A percentile compares a stretch with the other conserved stretches of the same genome.
These are phyloP conservation scores for Ochlodes sylvanus DNA, from an alignment of 2,888 invertebrate species.

Conservation along the genomic window DNA sequence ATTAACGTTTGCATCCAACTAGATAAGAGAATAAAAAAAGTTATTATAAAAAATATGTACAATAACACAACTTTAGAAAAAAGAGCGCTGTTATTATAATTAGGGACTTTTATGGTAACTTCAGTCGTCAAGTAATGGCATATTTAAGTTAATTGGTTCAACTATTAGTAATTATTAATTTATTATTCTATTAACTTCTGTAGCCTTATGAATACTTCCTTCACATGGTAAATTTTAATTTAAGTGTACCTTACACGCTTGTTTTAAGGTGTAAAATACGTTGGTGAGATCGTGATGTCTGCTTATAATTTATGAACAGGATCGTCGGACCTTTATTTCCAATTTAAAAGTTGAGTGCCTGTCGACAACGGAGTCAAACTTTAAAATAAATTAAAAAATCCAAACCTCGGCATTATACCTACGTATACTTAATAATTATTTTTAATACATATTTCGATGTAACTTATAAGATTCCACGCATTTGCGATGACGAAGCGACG, in stretches of 20 bases:
- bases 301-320: neutral
- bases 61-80: too few species aligned
- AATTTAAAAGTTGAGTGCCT: neutral
- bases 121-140: neutral
- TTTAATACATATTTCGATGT: too few species aligned
- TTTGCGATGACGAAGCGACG: too few species aligned
- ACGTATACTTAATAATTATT: too few species aligned
- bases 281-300: neutral
- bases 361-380: neutral
- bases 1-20: too few species aligned
- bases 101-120: too few species aligned
- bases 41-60: too few species aligned
- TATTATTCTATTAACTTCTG: conserved; percentile 19
- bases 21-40: too few species aligned
- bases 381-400: neutral
- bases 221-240: neutral
- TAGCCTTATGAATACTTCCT: conserved; percentile 21
- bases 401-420: too few species aligned
- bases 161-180: conserved; percentile 7
- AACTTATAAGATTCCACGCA: too few species aligned
- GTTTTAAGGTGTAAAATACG: neutral
- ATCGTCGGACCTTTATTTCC: neutral
- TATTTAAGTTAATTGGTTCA: conserved; percentile 14
- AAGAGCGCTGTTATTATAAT: too few species aligned
- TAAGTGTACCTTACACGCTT: neutral